Evolutionary conservation across 1,140 invertebrate genomes (phyloP).

Genomic region (Ooceraea biroi): DNA sequence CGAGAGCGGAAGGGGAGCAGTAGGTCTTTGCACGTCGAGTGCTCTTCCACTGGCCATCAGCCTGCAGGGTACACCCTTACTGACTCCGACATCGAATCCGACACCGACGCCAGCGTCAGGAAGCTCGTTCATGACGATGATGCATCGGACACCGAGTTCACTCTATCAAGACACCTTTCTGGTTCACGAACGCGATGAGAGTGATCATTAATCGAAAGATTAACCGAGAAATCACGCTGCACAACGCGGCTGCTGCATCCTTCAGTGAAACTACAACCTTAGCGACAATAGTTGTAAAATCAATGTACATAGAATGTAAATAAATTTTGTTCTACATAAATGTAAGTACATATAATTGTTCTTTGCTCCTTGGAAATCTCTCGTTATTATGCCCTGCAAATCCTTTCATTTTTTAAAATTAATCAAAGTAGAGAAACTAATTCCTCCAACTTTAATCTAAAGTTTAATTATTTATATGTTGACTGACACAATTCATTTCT

Average conservation of each 20-base stretch:
- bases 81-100: conserved; percentile 86
- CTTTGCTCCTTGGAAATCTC: conserved; percentile 5
- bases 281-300: conserved; percentile 13
- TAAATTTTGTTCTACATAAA: neutral
- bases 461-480: too few species aligned
- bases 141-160: conserved; percentile 72
- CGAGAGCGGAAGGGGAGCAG: conserved; percentile 86
- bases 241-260: neutral
- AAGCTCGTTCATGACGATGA: conserved; percentile 75
- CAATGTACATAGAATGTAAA: conserved; percentile 39
- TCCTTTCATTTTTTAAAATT: neutral
- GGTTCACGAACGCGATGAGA: conserved; percentile 69
- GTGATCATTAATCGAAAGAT: conserved; percentile 55
- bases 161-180: conserved; percentile 76
- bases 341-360: neutral
- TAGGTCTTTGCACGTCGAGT: conserved; percentile 87
- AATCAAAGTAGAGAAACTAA: neutral
- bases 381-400: neutral
- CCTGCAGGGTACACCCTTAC: conserved; percentile 87
- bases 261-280: neutral
- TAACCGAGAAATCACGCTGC: neutral
- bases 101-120: conserved; percentile 77
- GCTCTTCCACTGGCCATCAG: conserved; percentile 88
- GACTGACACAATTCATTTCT: too few species aligned
- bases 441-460: too few species aligned